Percentiles rank a stretch among this genome's conserved stretches.
These are phyloP conservation scores for Drosophila fungiperda DNA, from an alignment of 2,888 invertebrate genomes.

Conservation along the genomic window DNA sequence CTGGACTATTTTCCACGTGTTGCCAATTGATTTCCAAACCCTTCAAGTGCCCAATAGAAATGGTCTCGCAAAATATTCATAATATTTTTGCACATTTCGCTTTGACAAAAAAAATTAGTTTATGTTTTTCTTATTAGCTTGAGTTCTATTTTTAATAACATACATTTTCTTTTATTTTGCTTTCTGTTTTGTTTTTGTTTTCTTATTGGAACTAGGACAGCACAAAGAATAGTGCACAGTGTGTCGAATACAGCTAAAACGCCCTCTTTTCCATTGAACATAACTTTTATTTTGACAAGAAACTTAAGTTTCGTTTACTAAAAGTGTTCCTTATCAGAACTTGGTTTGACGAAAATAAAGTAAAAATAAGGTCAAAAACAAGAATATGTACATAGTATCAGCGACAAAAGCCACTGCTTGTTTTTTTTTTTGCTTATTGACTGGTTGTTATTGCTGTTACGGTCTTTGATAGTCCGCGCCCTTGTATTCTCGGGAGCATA, in stretches of 20 bases:
- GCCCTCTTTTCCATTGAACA: neutral
- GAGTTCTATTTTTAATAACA: constrained; percentile 71
- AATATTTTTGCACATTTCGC: constrained; percentile 37
- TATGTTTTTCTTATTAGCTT: constrained; percentile 37
- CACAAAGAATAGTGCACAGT: constrained; percentile 53
- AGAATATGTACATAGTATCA: constrained; percentile 22
- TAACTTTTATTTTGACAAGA: neutral
- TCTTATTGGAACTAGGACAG: constrained; percentile 52
- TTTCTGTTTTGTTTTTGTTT: constrained; percentile 52
- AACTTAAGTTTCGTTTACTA: neutral
- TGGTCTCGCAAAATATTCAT: constrained; percentile 23
- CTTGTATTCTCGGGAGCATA: constrained; percentile 34
- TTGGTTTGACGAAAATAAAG: constrained; percentile 39
- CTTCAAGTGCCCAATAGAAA: constrained; percentile 59
- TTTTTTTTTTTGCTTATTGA: constrained; percentile 39
- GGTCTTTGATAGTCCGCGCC: constrained; percentile 26
- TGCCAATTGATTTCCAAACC: constrained; percentile 68
- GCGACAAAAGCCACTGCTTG: constrained; percentile 1
- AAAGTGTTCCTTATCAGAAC: constrained; percentile 51
- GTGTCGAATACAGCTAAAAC: constrained; percentile 29
- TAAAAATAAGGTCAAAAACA: constrained; percentile 14
- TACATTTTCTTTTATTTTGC: constrained; percentile 17
- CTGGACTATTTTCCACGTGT: constrained; percentile 54
- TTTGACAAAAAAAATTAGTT: constrained; percentile 40
- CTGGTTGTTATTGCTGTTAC: constrained; percentile 5